Evolutionary conservation across 1,140 invertebrate species (phyloP), one percentile per base, ranked within the genome.

Genomic region (Archivesica marissinica): DNA sequence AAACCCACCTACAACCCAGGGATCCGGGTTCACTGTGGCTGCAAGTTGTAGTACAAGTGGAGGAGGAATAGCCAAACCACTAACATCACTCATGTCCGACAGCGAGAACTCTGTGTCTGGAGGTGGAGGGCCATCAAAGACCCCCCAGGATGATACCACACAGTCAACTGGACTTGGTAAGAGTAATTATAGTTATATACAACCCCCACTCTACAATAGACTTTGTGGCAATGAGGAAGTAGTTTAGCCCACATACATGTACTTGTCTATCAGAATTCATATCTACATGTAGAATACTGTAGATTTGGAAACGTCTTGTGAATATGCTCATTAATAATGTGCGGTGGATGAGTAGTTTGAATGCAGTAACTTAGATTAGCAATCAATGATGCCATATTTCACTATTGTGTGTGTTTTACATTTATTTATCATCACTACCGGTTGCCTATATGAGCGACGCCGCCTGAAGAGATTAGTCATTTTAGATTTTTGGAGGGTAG

Each of bases 1-100:
- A 7, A 59, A 35, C 23, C 47, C 28, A n/a, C 50, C 50, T 13
- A 56, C 64, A 39, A 25, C 79, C 15, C 41, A 50, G 25, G 70
- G 81, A 72, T 44, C 72, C 50, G 85, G 47, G 74, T 39, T 84
- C 15, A 74, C 76, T 33, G 88, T 88, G 80, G 80, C 86, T 56
- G 59, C 84, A 86, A 41, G 75, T 86, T 44, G 66, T 56, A 70
- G 84, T 59, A 44, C 59, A n/a, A 75, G 82, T 75, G 78, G 87
- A 56, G 77, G 82, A 25, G 61, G 79, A 56, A 35, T 79, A 59
- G 70, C 72, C 54, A 77, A 70, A 70, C 74, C 82, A 77, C 74
- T 50, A 70, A 25, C 52, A 47, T 25, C 82, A 68, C 61, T 54
- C n/a, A 78, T 77, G 82, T 77, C 74, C 25, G 72, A 77, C 38